A percentile compares a stretch with the other conserved stretches of the same genome.
Evolutionary conservation across 2,888 invertebrate species (phyloP).

Genomic region (Tetheella fluctuosa): DNA sequence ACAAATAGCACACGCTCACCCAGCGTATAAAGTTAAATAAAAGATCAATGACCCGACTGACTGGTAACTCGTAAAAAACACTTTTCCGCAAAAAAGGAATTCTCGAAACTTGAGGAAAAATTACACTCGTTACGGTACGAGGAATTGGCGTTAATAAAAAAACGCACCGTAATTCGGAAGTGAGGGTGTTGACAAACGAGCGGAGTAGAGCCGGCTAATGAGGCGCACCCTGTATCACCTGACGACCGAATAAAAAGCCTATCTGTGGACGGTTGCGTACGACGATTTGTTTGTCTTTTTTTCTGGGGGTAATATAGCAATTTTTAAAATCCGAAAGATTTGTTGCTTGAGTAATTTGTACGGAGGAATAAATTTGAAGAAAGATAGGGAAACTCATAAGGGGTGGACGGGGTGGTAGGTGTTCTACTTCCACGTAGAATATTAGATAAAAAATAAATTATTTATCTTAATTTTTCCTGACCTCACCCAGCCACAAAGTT

Average conservation of each 20-base stretch:
- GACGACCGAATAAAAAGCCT: slow-evolving; percentile 58
- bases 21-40: slow-evolving; percentile 36
- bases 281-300: slow-evolving; percentile 48
- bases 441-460: no score
- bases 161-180: slow-evolving; percentile 58
- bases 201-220: slow-evolving; percentile 67
- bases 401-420: slow-evolving; percentile 9
- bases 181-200: slow-evolving; percentile 76
- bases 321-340: slow-evolving; percentile 22
- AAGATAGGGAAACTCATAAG: slow-evolving; percentile 1
- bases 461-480: no score
- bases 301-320: slow-evolving; percentile 18
- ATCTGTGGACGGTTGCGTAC: slow-evolving; percentile 42
- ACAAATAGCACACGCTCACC: slow-evolving; percentile 2
- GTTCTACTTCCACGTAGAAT: no score
- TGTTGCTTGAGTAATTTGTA: slow-evolving; percentile 15
- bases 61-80: slow-evolving; percentile 43
- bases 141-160: slow-evolving; percentile 79
- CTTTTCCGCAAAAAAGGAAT: slow-evolving; percentile 33
- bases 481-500: no score
- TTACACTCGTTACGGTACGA: slow-evolving; percentile 70
- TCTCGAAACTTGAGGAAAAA: slow-evolving; percentile 55
- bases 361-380: background rate
- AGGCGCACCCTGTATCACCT: slow-evolving; percentile 68
- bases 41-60: slow-evolving; percentile 43